Evolutionary conservation across 1,140 invertebrate species (phyloP).

Genomic region (roundworm (Caenorhabditis elegans)): DNA sequence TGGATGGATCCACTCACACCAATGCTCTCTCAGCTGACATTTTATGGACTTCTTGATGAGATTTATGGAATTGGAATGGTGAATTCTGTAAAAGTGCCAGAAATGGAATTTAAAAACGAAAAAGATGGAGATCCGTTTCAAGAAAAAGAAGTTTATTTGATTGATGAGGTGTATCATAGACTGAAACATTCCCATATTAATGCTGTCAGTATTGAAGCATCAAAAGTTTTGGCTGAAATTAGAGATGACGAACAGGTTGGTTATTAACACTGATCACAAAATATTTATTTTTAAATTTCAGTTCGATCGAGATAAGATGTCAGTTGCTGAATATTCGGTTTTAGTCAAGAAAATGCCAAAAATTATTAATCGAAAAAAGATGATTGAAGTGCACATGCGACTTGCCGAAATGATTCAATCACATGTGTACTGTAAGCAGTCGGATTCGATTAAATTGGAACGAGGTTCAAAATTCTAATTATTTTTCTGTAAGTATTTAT

Average conservation of each 20-base stretch:
- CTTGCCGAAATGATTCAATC: slow-evolving; percentile 10
- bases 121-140: slow-evolving; percentile 31
- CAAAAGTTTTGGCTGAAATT: slow-evolving; percentile 33
- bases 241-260: slow-evolving; percentile 36
- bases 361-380: slow-evolving; percentile 29
- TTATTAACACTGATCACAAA: neutral
- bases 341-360: slow-evolving; percentile 42
- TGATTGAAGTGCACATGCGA: neutral
- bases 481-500: neutral
- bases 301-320: slow-evolving; percentile 39
- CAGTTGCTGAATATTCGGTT: slow-evolving; percentile 39
- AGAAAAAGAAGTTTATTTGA: slow-evolving; percentile 37
- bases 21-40: slow-evolving; percentile 89
- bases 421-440: neutral
- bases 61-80: slow-evolving; percentile 75
- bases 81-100: slow-evolving; percentile 37
- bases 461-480: neutral
- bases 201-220: slow-evolving; percentile 19
- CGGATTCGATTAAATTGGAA: slow-evolving; percentile 12
- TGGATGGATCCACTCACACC: slow-evolving; percentile 87
- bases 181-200: slow-evolving; percentile 37
- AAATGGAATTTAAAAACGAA: slow-evolving; percentile 38
- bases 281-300: slow-evolving; percentile 11
- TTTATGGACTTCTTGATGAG: slow-evolving; percentile 94
- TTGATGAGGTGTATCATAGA: slow-evolving; percentile 39